A percentile compares a stretch with the other conserved stretches of the same genome.
Conservation (phyloP, 2,797 vertebrate genomes). For the Sebastes wilsoni region DNA sequence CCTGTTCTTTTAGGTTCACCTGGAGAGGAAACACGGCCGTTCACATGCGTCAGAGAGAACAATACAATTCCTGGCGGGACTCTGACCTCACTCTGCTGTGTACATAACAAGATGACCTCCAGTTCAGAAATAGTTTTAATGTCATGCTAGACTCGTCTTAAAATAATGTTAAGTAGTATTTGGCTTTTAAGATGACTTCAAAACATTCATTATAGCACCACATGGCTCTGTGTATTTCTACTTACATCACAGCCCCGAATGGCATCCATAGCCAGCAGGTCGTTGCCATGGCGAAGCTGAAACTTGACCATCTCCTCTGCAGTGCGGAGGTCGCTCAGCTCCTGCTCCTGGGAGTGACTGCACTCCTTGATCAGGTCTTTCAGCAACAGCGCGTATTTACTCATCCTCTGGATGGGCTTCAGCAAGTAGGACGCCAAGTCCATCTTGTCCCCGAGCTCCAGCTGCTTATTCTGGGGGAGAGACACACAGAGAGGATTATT, state of each 20-base stretch:
- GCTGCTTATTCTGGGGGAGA: conserved; percentile 80
- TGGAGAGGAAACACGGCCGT: conserved; percentile 66
- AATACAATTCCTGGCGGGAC: conserved; percentile 45
- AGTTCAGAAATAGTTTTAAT: conserved; percentile 42
- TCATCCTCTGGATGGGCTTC: conserved; percentile 90
- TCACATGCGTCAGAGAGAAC: conserved; percentile 69
- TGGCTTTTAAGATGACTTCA: not conserved
- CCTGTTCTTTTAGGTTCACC: conserved; percentile 91
- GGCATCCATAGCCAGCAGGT: conserved; percentile 90
- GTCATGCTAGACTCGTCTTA: not conserved
- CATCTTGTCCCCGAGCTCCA: conserved; percentile 88
- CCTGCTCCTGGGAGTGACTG: conserved; percentile 83
- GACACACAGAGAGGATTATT: not conserved
- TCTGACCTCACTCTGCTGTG: conserved; percentile 41
- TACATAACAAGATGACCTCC: conserved; percentile 48
- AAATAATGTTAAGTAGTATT: not conserved
- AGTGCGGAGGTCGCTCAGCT: conserved; percentile 84
- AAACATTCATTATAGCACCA: not conserved
- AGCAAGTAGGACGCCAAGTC: conserved; percentile 89
- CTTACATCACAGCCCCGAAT: conserved; percentile 88
- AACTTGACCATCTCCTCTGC: conserved; percentile 89
- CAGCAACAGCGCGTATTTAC: conserved; percentile 88
- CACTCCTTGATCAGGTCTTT: conserved; percentile 89
- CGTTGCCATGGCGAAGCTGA: conserved; percentile 90
- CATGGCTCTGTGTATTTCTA: not conserved